Percentiles rank a stretch among this genome's conserved stretches.
phyloP scores from a whole-genome alignment of 2,797 vertebrate species.

The Bucorvus abyssinicus region DNA sequence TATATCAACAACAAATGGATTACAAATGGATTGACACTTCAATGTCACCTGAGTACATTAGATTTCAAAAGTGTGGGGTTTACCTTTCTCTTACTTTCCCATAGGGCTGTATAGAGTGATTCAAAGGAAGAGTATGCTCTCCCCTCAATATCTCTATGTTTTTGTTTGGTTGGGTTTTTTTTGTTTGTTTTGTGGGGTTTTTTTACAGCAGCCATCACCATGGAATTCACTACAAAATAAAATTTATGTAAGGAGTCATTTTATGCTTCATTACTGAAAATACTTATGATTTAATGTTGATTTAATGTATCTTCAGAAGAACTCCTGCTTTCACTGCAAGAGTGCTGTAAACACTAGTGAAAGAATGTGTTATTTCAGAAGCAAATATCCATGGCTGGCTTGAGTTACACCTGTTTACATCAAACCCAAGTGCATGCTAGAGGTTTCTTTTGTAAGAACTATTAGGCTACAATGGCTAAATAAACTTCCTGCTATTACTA shows the following conservation, averaged over 20 bases:
- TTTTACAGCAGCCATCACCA: neutral
- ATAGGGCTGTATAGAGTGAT: neutral
- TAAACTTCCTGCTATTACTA: neutral
- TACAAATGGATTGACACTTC: neutral
- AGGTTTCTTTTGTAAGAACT: constrained; percentile 17
- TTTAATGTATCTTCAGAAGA: neutral
- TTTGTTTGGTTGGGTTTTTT: accelerated
- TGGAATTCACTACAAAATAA: neutral
- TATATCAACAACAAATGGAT: neutral
- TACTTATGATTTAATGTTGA: neutral
- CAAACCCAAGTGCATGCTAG: neutral
- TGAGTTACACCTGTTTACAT: neutral
- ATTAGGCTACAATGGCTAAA: neutral
- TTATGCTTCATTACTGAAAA: neutral
- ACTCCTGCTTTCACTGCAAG: neutral
- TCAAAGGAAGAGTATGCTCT: neutral
- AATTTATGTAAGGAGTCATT: neutral
- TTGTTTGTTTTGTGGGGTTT: accelerated
- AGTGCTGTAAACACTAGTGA: neutral
- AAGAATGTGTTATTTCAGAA: neutral
- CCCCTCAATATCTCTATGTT: neutral
- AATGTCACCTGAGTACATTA: neutral
- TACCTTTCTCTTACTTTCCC: neutral
- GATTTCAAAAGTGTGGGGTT: neutral
- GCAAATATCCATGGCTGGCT: neutral